Evolutionary conservation across 2,888 invertebrate species (phyloP), one percentile per base, ranked within the genome.

Genomic region (Carabus problematicus): DNA sequence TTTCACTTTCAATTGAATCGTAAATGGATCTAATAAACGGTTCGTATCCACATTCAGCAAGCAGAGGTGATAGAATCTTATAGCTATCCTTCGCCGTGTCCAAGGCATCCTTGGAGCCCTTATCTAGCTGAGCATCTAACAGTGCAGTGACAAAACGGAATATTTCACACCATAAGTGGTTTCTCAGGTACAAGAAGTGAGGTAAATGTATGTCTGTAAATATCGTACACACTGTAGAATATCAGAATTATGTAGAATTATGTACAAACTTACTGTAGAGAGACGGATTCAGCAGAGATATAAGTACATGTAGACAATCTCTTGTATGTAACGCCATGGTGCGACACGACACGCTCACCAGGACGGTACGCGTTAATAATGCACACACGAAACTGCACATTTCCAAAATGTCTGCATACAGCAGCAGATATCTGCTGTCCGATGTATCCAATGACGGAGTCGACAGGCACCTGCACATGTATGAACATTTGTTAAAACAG

Each of bases 331-430:
- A 75, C 47, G 84, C 77, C 9, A 81, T 80, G 2, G 78, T 77
- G 41, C 82, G 76, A 72, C 84, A 82, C 47, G 77, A 78, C 7
- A 76, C 72, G 74, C 82, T 83, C 40, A 78, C 74, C 19, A 76
- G 75, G 6, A 84, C 79, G 47, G 83, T 79, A 72, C 80, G 82
- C 1, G 79, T 81, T 47, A 86, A 75, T 16, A 85, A 75, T 16
- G 77, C 77, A 72, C 84, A 85, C 47, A 86, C 77, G 39, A 79
- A 77, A 0, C 81, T 77, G 72, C 85, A 82, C 85, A 86, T 85
- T 76, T 84, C 83, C 61, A 86, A 71, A 66, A 84, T 77, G 49
- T 84, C 84, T 68, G 81, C 80, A 72, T 84, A 84, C 54, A 84
- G 76, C 1, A 79, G 76, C 6, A 84, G 72, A 72, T 80, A 79